A percentile compares a stretch with the other conserved stretches of the same genome.
These are phyloP conservation scores for Eolophus roseicapilla DNA, from an alignment of 2,113 vertebrate genomes.

Conservation along the genomic window DNA sequence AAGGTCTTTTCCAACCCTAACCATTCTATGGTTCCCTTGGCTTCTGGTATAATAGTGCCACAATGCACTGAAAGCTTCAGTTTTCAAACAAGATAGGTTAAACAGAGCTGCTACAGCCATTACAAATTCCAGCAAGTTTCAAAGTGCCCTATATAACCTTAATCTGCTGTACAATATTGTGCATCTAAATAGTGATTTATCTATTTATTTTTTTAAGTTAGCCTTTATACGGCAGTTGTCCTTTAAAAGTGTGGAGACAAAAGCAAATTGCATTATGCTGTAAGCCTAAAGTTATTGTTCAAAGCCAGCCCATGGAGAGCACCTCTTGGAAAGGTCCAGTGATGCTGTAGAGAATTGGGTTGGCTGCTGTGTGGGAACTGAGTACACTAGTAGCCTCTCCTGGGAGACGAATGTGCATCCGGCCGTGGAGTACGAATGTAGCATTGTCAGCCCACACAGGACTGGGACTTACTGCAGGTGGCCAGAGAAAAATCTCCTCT, in stretches of 20 bases:
- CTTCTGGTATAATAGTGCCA: background rate
- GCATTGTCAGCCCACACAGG: slow-evolving; percentile 49
- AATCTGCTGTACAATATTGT: background rate
- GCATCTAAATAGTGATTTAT: background rate
- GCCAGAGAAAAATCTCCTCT: background rate
- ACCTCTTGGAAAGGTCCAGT: background rate
- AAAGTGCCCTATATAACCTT: background rate
- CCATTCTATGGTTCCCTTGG: background rate
- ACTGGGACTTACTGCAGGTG: slow-evolving; percentile 58
- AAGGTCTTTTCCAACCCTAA: background rate
- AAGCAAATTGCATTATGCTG: background rate
- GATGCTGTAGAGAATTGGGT: background rate
- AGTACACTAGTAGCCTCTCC: background rate
- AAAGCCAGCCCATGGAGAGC: background rate
- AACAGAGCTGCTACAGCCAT: background rate
- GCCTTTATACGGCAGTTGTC: background rate
- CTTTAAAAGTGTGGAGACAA: background rate
- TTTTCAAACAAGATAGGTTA: background rate
- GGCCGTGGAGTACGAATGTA: background rate
- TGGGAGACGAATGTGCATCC: background rate
- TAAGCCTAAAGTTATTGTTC: background rate
- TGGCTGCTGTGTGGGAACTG: slow-evolving; percentile 1
- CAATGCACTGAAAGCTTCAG: background rate
- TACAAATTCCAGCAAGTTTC: background rate
- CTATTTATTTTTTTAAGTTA: background rate